Conservation (phyloP, 2,888 invertebrate species). For the Buathra laborator region DNA sequence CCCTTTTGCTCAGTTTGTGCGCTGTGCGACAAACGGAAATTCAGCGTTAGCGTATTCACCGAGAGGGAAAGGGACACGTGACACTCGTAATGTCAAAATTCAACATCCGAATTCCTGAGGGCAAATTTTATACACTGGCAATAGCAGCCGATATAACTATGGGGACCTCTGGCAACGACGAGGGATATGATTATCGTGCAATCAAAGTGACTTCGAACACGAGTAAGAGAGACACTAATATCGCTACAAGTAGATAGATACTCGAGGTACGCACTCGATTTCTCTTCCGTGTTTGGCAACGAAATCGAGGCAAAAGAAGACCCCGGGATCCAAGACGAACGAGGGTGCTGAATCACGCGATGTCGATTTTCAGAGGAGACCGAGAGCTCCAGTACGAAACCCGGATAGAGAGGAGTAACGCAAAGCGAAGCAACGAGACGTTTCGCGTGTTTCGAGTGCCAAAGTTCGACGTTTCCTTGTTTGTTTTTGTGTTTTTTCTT, state of each 20-base stretch:
- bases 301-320: constrained; percentile 7
- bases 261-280: constrained; percentile 9
- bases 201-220: constrained; percentile 34
- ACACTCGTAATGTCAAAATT: constrained; percentile 9
- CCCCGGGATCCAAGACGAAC: constrained; percentile 70
- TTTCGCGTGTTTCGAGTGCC: constrained; percentile 74
- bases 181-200: constrained; percentile 56
- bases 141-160: constrained; percentile 5
- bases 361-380: constrained; percentile 71
- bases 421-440: constrained; percentile 67
- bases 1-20: constrained; percentile 48
- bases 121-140: constrained; percentile 25
- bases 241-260: not conserved
- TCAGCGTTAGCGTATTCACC: not conserved
- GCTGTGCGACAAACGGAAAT: constrained; percentile 30
- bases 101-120: constrained; percentile 44
- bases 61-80: not conserved
- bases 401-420: constrained; percentile 46
- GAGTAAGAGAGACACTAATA: constrained; percentile 19
- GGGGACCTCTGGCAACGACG: constrained; percentile 35
- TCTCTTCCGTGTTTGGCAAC: not conserved
- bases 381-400: not conserved
- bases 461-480: constrained; percentile 68
- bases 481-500: constrained; percentile 63
- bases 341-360: constrained; percentile 73